Evolutionary conservation across 2,888 invertebrate species (phyloP), one percentile per base, ranked within the genome.

Genomic region (Drosophila falleni): DNA sequence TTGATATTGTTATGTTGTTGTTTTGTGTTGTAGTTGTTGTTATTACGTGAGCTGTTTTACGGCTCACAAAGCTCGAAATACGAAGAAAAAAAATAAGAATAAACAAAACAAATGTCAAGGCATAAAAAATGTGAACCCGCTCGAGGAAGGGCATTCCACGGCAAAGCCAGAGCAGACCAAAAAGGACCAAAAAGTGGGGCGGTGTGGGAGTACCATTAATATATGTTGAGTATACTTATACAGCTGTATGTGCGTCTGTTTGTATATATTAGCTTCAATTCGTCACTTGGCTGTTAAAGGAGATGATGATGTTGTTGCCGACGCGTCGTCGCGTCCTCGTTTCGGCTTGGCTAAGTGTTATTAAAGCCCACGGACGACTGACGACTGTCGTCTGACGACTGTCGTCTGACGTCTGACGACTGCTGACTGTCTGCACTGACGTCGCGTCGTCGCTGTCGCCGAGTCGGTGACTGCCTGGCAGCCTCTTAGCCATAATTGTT

Each of bases 401-500:
- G 23, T 19, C 29, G 71, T 62, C 75, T 49, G 65, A 33, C 35
- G 71, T 16, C 76, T 51, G 59, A 29, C 29, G 77, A 65, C 70
- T 53, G 65, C 29, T 29, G 59, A 23, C 53, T 49, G 64, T 68
- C 61, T 68, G 62, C 61, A 67, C 60, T 73, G 75, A 74, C 63
- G 74, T 78, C 78, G 29, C 8, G 0, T 78, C 78, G 23, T 23
- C 23, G 23, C 23, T 4, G 60, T 42, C 55, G 60, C 49, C 51
- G 33, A 59, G 64, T 33, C 11, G 55, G 31, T 31, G 41, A 13
- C 13, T 19, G 44, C 41, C 42, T 68, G 68, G 44, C 70, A 41
- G 72, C 67, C 88, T 85, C 74, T 85, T 71, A 71, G 75, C 80
- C 80, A 89, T 87, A 89, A 85, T 85, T 85, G 89, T 88, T 89